Base-by-base conservation (phyloP, 2,888 invertebrate species). In the Drosophila heteroneura region DNA sequence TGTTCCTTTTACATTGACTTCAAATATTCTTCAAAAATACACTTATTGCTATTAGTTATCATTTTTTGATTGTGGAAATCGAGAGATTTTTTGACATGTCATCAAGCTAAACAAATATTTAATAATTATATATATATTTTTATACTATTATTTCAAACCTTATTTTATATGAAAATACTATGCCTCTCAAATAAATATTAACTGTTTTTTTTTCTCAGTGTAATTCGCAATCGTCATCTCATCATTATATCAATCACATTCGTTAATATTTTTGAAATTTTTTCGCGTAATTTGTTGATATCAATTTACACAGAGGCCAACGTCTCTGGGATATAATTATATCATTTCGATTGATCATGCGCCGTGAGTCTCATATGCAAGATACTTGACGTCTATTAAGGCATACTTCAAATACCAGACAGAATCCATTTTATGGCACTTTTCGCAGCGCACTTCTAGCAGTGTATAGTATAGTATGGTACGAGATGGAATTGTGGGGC, bases 241-340 rank as follows among this genome's bases (percentile, higher is more conserved):
- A 89, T 89, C 90, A 89, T 89, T 89, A 85, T 89, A 85, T 89
- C 90, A 85, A 75, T 82, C 86, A 76, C 87, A 90, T 90, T 90
- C 89, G 86, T 90, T 87, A 87, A 90, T 87, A 90, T 90, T 87
- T 87, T 82, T 82, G 82, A 89, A 89, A 87, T 87, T 74, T 89
- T 87, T 87, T 90, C 89, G 87, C 87, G 87, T 87, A 90, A 90
- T 88, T 90, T 87, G 86, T 90, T 87, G 89, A 90, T 89, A 90
- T 89, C 91, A 89, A 88, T 89, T 89, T 83, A 90, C 84, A 87
- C 83, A 89, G 69, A 75, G 80, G 64, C 56, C 49, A 51, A 70
- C 63, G 62, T 72, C 47, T 61, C 58, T 68, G 66, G 70, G 67
- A 70, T 83, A 91, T 88, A 88, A 88, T 88, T 88, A 88, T 91